Evolutionary conservation across 2,797 vertebrate species (phyloP), one percentile per base, ranked within the genome.

Genomic region (Harpagifer antarcticus): DNA sequence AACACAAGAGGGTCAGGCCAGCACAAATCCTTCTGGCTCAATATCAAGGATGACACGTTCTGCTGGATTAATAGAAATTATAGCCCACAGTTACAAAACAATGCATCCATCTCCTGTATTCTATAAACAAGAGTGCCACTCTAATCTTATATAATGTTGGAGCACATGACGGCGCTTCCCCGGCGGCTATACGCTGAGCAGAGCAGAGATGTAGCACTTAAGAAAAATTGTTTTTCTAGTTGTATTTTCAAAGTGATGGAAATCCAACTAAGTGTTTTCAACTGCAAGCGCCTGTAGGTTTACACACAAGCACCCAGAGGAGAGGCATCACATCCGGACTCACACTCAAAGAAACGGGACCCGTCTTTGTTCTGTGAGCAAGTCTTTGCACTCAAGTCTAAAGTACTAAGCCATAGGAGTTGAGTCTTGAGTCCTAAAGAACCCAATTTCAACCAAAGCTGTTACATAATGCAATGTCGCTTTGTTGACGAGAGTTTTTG

Each of bases 31-130:
- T 73, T 68, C 87, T 76, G 78, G 80, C 78, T 82, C 75, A 50
- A 65, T 67, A 82, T 83, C 83, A 87, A 76, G 72, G 77, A 81
- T 82, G 82, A 72, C 78, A 86, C 68, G 55, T 80, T 85, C 70
- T 78, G 37, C 64, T 33, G 69, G 76, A 85, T 88, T 87, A 76
- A 84, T 72, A 71, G 50, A 85, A 87, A 84, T 81, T 62, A 86
- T 66, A 68, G 74, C 83, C 73, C 37, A 19, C 58, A 74, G 80
- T 76, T 37, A 20, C 72, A 43, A 83, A 81, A 86, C 66, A 67
- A 80, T 16, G 52, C 56, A 68, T 62, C 74, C 17, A 20, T 43
- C n/a, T 27, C 11, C 68, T 49, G 12, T 9, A 67, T 77, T 53
- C 48, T 31, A 55, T 3, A n/a, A 66, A 66, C 27, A 56, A 23